Evolutionary conservation across 2,113 vertebrate species (phyloP).

Genomic region (Tricholaema leucomelas): DNA sequence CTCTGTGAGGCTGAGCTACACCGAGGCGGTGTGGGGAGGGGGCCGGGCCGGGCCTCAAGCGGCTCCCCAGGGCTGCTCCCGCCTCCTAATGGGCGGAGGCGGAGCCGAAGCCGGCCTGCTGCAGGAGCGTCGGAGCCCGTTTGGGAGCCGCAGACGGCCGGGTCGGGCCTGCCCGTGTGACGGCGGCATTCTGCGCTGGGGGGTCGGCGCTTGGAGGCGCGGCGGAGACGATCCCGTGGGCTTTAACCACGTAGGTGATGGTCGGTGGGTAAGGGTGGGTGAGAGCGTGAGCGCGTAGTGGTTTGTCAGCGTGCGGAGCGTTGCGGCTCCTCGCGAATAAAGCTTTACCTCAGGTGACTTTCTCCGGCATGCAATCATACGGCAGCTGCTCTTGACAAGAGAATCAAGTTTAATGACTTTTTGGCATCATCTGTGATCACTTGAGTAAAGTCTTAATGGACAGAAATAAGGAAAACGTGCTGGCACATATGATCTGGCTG

Average conservation of each 20-base stretch:
- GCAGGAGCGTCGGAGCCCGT: neutral
- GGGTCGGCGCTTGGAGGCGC: neutral
- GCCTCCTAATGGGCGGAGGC: neutral
- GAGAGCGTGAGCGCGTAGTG: rapidly evolving
- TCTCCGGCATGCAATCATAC: neutral
- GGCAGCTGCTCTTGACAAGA: no score
- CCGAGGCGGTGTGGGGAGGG: neutral
- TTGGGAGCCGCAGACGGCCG: neutral
- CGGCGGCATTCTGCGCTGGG: neutral
- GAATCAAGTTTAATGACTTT: rapidly evolving
- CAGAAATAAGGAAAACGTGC: neutral
- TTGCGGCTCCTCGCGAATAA: neutral
- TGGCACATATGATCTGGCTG: neutral
- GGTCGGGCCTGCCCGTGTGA: neutral
- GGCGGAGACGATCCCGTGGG: neutral
- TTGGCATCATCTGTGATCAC: rapidly evolving
- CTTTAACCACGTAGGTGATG: neutral
- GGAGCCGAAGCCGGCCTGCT: neutral
- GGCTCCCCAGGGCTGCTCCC: neutral
- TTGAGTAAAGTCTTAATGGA: no score
- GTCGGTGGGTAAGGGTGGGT: neutral
- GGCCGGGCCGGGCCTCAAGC: neutral
- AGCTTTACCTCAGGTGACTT: neutral
- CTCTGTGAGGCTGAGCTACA: neutral
- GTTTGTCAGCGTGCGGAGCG: neutral